phyloP scores from a whole-genome alignment of 2,113 vertebrate genomes.

The Octodon degus region DNA sequence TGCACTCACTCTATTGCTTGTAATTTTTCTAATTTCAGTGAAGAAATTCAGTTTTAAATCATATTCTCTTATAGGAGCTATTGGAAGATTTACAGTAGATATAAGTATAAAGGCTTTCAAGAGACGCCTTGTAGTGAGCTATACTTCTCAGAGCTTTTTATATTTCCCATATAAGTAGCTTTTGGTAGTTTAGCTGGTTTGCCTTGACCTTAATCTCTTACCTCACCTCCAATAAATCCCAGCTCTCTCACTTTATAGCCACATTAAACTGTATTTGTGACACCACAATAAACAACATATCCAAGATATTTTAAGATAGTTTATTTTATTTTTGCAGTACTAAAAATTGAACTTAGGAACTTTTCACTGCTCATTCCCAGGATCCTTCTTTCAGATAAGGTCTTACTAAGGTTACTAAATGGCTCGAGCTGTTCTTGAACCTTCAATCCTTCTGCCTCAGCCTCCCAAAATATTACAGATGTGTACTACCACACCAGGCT shows the following conservation, averaged over 20 bases:
- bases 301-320: not conserved
- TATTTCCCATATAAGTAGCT: no score
- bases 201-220: not conserved
- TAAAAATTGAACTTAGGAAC: not conserved
- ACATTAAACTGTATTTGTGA: not conserved
- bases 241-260: not conserved
- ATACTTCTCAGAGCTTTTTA: slow-evolving; percentile 23
- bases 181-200: not conserved
- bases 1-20: not conserved
- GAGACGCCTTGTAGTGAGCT: not conserved
- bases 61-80: not conserved
- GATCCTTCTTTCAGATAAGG: not conserved
- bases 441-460: not conserved
- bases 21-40: not conserved
- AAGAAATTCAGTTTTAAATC: not conserved
- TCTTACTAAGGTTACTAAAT: not conserved
- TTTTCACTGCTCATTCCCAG: not conserved
- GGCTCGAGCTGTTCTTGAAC: not conserved
- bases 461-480: not conserved
- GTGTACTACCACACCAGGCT: not conserved
- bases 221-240: not conserved
- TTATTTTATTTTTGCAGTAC: not conserved
- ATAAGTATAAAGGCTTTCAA: not conserved
- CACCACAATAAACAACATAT: not conserved
- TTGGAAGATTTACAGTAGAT: not conserved